Evolutionary conservation across 2,888 invertebrate genomes (phyloP).

Genomic region (Cheilosia impressa): DNA sequence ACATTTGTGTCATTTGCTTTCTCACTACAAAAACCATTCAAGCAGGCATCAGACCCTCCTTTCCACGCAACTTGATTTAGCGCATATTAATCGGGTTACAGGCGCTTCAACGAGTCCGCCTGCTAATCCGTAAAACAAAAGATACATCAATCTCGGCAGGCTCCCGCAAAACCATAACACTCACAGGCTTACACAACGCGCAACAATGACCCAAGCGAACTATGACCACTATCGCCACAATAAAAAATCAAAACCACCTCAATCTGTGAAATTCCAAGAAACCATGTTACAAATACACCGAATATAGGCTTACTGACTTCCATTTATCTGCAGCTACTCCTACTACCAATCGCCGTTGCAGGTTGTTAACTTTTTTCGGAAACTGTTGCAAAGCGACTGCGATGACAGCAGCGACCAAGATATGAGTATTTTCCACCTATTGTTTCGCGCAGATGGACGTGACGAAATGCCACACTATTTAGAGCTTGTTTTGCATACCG

Average conservation of each 20-base stretch:
- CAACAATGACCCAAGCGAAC: constrained; percentile 22
- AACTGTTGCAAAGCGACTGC: constrained; percentile 56
- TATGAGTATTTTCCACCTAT: constrained; percentile 39
- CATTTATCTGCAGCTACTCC: constrained; percentile 33
- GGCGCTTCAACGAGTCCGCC: constrained; percentile 6
- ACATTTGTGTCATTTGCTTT: not conserved
- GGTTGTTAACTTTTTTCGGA: constrained; percentile 66
- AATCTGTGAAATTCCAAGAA: constrained; percentile 31
- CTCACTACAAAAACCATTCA: not conserved
- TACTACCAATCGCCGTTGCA: constrained; percentile 39
- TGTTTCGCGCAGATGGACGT: constrained; percentile 65
- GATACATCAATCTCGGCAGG: constrained; percentile 1
- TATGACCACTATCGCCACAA: constrained; percentile 16
- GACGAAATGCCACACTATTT: constrained; percentile 59
- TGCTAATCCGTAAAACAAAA: constrained; percentile 45
- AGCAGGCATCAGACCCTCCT: not conserved
- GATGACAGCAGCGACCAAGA: constrained; percentile 32
- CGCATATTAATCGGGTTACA: constrained; percentile 18
- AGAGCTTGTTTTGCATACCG: constrained; percentile 62
- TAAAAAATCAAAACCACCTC: constrained; percentile 11
- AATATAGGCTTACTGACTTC: constrained; percentile 35
- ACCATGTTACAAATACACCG: constrained; percentile 36
- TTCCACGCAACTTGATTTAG: not conserved
- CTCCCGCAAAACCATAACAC: constrained; percentile 33
- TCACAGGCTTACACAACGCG: constrained; percentile 49